phyloP scores from a whole-genome alignment of 2,888 invertebrate genomes.

The Epinotia nisella region DNA sequence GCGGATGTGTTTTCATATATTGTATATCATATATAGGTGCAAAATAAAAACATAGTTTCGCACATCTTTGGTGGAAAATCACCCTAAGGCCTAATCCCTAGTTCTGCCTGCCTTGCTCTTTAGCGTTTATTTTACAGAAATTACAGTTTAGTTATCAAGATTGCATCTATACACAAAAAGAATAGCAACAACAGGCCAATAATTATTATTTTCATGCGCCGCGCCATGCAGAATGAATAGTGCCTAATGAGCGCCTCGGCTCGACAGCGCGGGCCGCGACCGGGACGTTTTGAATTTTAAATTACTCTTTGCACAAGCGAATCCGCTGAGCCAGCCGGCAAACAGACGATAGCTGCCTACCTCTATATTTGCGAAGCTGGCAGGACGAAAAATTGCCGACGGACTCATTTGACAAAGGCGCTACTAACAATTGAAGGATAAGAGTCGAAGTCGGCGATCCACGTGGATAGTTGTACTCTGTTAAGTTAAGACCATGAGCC shows the following conservation, averaged over 20 bases:
- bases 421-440: constrained; percentile 8
- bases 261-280: constrained; percentile 53
- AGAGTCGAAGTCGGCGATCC: not conserved
- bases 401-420: constrained; percentile 13
- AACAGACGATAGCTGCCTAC: constrained; percentile 55
- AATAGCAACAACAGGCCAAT: constrained; percentile 40
- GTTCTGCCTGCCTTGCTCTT: not conserved
- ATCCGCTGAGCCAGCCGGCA: constrained; percentile 72
- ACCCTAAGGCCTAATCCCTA: too few species aligned
- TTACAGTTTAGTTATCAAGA: not conserved
- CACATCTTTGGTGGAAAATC: too few species aligned
- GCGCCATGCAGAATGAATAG: constrained; percentile 59
- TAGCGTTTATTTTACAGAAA: not conserved
- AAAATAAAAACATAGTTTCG: too few species aligned
- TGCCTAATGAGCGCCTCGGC: constrained; percentile 69
- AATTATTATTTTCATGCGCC: constrained; percentile 43
- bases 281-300: constrained; percentile 78
- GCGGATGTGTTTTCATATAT: too few species aligned
- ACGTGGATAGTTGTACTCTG: not conserved
- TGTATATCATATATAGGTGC: too few species aligned
- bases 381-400: constrained; percentile 27
- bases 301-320: constrained; percentile 76
- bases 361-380: constrained; percentile 34
- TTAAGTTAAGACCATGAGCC: too few species aligned
- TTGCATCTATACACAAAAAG: not conserved